Base-by-base conservation (phyloP, 1,140 invertebrate genomes). In the Megathymus violae region DNA sequence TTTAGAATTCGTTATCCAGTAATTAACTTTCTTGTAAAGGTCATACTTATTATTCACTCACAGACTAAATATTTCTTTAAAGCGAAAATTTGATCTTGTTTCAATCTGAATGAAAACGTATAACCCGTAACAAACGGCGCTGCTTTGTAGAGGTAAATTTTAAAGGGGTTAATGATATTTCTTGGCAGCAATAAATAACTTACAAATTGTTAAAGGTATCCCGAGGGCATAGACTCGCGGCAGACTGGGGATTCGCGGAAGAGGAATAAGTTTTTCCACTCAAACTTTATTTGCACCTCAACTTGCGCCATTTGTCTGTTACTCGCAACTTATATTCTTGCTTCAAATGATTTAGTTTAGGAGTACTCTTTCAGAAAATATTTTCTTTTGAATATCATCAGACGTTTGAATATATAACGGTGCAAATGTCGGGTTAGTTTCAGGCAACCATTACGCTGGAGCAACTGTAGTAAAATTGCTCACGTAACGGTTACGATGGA, bases 241-340 rank as follows among this genome's bases (percentile, higher is more conserved):
- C 76, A 77, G 72, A 68, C 80, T 74, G 76, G 64, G 77, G 84
- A 82, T 87, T 87, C 77, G 78, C 64, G 73, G 71, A 73, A 52
- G 22, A 69, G 69, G 86, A 82, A 85, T 83, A 89, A 89, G 76
- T 90, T 90, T 88, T 90, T 88, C 81, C 80, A 88, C 88, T 88
- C 84, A 85, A 90, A 88, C 83, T 90, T 90, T 90, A 88, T 90
- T 90, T 84, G 85, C 84, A 90, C 85, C 88, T 90, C 84, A 82
- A 86, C 64, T 87, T 80, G 77, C 68, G 74, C 87, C 83, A 87
- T 89, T 84, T 84, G 87, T 88, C 80, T 89, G 82, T 82, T 85
- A 80, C 82, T 85, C 65, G 71, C 78, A 89, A 88, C 87, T 88
- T 90, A 86, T 86, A 86, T 86, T 85, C 81, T 83, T 83, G 62